A percentile compares a stretch with the other conserved stretches of the same genome.
Conservation (phyloP, 2,113 vertebrate genomes). For the Misgurnus anguillicaudatus region DNA sequence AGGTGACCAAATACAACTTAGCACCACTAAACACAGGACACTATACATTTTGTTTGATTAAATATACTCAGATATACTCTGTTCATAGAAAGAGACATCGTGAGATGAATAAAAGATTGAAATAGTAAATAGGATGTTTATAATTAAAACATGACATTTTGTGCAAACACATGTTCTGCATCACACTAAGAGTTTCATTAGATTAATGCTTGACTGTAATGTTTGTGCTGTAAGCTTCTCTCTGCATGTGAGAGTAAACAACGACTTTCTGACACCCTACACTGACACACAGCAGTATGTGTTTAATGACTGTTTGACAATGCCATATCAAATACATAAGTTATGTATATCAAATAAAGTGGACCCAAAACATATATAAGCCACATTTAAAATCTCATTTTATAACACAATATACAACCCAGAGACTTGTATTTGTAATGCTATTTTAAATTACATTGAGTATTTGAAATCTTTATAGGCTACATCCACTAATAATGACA, state of each 20-base stretch:
- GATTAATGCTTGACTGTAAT: neutral
- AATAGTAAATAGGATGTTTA: slow-evolving; percentile 20
- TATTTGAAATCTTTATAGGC: too few species aligned
- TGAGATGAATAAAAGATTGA: neutral
- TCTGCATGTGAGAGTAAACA: slow-evolving; percentile 16
- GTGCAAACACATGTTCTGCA: slow-evolving; percentile 3
- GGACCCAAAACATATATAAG: too few species aligned
- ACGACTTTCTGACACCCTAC: neutral
- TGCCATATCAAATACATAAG: neutral
- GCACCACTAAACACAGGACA: neutral
- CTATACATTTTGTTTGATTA: neutral
- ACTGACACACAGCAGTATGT: neutral
- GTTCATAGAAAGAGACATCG: too few species aligned
- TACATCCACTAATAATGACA: too few species aligned
- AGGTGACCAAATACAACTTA: slow-evolving; percentile 68
- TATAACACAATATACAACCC: too few species aligned
- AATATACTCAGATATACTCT: too few species aligned
- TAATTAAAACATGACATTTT: slow-evolving; percentile 9
- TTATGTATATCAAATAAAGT: neutral
- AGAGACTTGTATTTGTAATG: too few species aligned
- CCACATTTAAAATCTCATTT: too few species aligned
- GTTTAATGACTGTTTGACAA: neutral
- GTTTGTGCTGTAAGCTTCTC: slow-evolving; percentile 21
- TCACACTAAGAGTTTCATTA: slow-evolving; percentile 10
- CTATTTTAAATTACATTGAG: too few species aligned